Evolutionary conservation across 2,113 vertebrate genomes (phyloP), one percentile per base, ranked within the genome.

Genomic region (Macquaria ambigua): DNA sequence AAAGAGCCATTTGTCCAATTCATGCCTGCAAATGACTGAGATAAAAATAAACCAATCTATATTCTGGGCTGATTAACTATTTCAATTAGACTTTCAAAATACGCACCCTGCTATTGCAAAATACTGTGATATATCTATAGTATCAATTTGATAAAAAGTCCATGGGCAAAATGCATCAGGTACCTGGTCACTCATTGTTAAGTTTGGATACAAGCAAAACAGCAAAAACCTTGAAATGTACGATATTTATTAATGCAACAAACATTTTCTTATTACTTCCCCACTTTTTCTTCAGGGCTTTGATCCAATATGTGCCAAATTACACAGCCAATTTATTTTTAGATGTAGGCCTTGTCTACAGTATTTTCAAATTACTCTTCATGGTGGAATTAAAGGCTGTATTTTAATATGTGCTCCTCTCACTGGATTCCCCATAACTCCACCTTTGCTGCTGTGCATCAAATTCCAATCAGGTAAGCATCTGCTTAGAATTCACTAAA

Each of bases 391-490:
- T 77, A 84, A 90, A 91, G 80, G 73, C 69, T 82, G 61, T 70
- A 75, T 93, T 82, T 90, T 74, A 80, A 85, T 86, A 74, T 67
- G 62, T 72, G 14, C 37, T 84, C 53, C 50, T 68, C 41, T 81
- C 34, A 53, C 73, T 80, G 46, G 78, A 83, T 84, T 80, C 37
- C 48, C 66, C 71, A 82, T 66, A 89, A 82, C 76, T 77, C 85
- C 63, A 84, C 77, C 43, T 78, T 77, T 83, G 74, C 84, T 82
- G 75, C 76, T 78, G 63, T 81, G 82, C 86, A 90, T 92, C 82
- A 90, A 78, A 94, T 94, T 94, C 89, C 74, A 90, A 91, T 93
- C 93, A 93, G 90, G 89, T 93, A 69, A 91, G 80, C 74, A 88
- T 91, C 92, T 91, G 89, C 80, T 94, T 90, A 87, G 87, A 78